Percentiles rank a stretch among this genome's conserved stretches.
phyloP scores from a whole-genome alignment of 2,797 vertebrate genomes.

The Pangasius krempfi region DNA sequence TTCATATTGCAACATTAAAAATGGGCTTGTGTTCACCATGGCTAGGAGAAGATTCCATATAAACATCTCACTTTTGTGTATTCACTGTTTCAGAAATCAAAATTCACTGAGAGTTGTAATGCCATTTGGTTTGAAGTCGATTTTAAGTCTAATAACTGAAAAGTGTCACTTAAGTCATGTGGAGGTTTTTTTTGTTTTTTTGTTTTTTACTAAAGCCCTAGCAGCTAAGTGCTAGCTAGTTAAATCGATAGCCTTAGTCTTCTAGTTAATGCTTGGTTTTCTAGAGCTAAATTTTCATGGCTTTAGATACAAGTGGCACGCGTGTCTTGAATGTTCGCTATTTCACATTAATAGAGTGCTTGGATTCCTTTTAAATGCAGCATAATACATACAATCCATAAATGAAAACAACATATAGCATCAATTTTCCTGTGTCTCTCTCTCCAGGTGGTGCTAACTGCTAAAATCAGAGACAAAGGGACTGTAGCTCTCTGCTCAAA shows the following conservation, averaged over 20 bases:
- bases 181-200: neutral
- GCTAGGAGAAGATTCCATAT: neutral
- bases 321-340: neutral
- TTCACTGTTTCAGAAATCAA: neutral
- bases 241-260: neutral
- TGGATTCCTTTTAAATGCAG: neutral
- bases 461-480: neutral
- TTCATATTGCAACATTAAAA: neutral
- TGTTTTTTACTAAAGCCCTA: no score
- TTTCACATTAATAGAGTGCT: neutral
- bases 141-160: neutral
- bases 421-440: neutral
- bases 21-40: neutral
- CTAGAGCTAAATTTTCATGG: neutral
- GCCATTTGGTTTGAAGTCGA: neutral
- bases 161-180: neutral
- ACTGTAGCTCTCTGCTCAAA: neutral
- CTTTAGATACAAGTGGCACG: neutral
- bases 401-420: neutral
- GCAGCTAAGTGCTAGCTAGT: neutral
- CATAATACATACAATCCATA: neutral
- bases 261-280: neutral
- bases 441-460: slow-evolving; percentile 1
- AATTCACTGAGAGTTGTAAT: neutral
- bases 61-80: neutral